Evolutionary conservation across 2,113 vertebrate species (phyloP).

Genomic region (Thalassarche chlororhynchos): DNA sequence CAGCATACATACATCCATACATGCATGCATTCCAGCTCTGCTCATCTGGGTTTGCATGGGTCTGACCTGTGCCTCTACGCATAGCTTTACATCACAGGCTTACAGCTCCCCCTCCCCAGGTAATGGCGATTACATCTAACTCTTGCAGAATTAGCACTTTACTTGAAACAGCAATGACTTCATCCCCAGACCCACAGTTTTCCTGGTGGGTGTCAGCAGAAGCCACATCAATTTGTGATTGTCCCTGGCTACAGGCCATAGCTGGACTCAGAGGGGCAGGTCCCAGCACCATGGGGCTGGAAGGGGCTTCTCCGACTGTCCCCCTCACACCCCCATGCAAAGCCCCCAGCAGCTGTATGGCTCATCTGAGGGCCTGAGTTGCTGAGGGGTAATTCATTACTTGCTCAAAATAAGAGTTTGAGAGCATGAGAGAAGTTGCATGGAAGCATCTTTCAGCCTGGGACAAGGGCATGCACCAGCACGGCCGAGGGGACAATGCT

Average conservation of each 20-base stretch:
- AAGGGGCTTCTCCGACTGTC: background rate
- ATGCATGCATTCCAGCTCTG: fast-evolving
- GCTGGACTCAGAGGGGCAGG: background rate
- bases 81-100: background rate
- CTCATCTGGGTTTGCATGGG: fast-evolving
- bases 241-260: no score
- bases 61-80: background rate
- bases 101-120: background rate
- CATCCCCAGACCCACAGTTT: background rate
- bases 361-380: background rate
- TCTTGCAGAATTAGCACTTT: background rate
- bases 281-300: background rate
- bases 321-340: no score
- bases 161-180: background rate
- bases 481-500: no score
- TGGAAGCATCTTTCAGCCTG: background rate
- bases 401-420: background rate
- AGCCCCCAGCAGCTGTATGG: background rate
- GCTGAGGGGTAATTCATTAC: background rate
- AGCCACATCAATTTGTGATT: background rate
- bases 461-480: background rate
- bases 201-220: background rate
- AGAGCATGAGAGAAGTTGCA: background rate
- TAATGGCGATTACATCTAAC: background rate
- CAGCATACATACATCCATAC: fast-evolving